Evolutionary conservation across 2,797 vertebrate genomes (phyloP), one percentile per base, ranked within the genome.

Genomic region (Gymnodraco acuticeps): DNA sequence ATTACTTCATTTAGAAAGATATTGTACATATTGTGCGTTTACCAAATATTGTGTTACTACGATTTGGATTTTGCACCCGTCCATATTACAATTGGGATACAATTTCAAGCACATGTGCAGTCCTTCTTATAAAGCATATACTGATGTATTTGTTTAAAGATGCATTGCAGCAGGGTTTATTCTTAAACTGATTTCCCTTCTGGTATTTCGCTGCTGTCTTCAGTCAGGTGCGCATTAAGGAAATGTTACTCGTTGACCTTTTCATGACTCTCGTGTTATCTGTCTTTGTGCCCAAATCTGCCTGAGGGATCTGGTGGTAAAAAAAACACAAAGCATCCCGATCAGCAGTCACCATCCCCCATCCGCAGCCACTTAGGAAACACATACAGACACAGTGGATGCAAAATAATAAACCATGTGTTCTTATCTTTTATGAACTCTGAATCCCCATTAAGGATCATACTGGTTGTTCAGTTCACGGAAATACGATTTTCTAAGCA

Each of bases 221-320:
- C 73, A 73, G 53, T 77, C 72, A 75, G 69, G 45, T 79, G 56
- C 66, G 62, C 71, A 72, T 82, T 78, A 82, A 86, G 63, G 85
- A 75, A 72, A 60, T 72, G 70, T 63, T 78, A 75, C 77, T 87
- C 70, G 50, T 78, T 91, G 88, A 91, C 89, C 89, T 92, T 90
- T 91, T 84, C 82, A 65, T 65, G 73, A 81, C 65, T 75, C 52
- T 62, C 65, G 45, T 71, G 62, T 81, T 75, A 56, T 80, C 53
- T 59, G 78, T 80, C 75, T 83, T 66, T 77, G 55, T 68, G 23
- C 77, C 75, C 62, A 20, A 81, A 71, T 46, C 61, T 62, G 83
- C 83, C 70, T 47, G 71, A 74, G 69, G 87, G 77, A 75, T 60
- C 48, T 74, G 23, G 80, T 38, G 70, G 78, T 85, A 81, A 76